Evolutionary conservation across 2,797 vertebrate genomes (phyloP).

Genomic region (Melanogrammus aeglefinus): DNA sequence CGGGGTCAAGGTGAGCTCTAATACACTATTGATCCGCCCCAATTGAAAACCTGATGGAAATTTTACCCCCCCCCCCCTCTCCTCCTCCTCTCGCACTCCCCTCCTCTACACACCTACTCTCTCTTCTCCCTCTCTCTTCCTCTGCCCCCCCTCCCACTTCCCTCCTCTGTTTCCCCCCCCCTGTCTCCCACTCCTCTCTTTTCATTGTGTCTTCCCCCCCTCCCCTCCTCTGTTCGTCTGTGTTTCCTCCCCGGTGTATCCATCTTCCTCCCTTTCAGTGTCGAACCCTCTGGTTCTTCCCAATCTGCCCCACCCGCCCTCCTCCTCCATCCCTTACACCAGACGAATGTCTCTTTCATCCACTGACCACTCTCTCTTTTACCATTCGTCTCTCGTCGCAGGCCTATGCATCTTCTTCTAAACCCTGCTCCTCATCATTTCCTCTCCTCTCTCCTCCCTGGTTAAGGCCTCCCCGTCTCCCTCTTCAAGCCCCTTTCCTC

Average conservation of each 20-base stretch:
- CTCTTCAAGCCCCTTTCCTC: too few species aligned
- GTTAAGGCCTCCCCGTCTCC: too few species aligned
- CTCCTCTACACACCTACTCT: slow-evolving; percentile 36
- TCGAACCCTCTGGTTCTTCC: slow-evolving; percentile 56
- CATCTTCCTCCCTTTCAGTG: slow-evolving; percentile 68
- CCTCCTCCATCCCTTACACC: not conserved
- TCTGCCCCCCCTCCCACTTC: slow-evolving; percentile 19
- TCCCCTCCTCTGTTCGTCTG: slow-evolving; percentile 53
- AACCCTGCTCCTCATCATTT: too few species aligned
- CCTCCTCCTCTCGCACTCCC: slow-evolving; percentile 45
- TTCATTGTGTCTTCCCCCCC: slow-evolving; percentile 47
- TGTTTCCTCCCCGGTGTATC: slow-evolving; percentile 66
- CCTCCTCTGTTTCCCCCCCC: slow-evolving; percentile 15
- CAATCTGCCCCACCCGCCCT: slow-evolving; percentile 43
- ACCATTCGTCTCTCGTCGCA: slow-evolving; percentile 32
- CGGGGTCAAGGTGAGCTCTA: slow-evolving; percentile 86
- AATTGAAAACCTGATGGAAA: slow-evolving; percentile 88
- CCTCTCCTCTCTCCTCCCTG: too few species aligned
- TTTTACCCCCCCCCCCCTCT: slow-evolving; percentile 74
- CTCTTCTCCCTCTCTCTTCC: slow-evolving; percentile 32
- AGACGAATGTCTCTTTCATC: slow-evolving; percentile 69
- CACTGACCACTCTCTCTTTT: slow-evolving; percentile 53
- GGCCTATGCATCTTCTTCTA: not conserved
- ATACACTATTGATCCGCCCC: slow-evolving; percentile 86
- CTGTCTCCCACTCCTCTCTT: slow-evolving; percentile 12